phyloP scores from a whole-genome alignment of 2,888 invertebrate genomes.

The Neelides folsomi region DNA sequence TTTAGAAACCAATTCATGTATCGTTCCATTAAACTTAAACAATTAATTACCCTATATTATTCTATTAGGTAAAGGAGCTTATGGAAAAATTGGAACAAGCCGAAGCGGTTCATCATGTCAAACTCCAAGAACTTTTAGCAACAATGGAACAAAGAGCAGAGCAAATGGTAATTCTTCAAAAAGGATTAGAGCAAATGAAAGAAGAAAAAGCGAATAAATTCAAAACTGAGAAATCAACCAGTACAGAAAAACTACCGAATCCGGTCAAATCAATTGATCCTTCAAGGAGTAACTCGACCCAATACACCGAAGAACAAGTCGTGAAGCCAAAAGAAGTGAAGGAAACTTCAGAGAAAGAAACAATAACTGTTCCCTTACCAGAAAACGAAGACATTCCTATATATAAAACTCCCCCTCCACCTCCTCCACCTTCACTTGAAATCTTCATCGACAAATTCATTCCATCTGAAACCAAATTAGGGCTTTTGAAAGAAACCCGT shows the following conservation, averaged over 20 bases:
- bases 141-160: conserved; percentile 19
- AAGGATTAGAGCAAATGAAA: conserved; percentile 14
- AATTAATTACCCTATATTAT: too few relatives aligned
- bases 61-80: conserved; percentile 8
- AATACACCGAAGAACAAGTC: too few relatives aligned
- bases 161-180: conserved; percentile 20
- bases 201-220: conserved; percentile 6
- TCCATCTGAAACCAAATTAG: not conserved
- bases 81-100: conserved; percentile 16
- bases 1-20: too few relatives aligned
- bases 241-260: too few relatives aligned
- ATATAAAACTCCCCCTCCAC: not conserved
- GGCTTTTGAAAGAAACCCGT: not conserved
- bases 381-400: not conserved
- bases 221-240: not conserved
- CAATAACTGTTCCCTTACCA: not conserved
- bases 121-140: conserved; percentile 21
- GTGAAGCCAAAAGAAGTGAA: too few relatives aligned
- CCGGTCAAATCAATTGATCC: too few relatives aligned
- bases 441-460: conserved; percentile 11
- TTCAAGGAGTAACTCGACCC: too few relatives aligned
- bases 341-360: too few relatives aligned
- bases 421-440: conserved; percentile 5
- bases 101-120: conserved; percentile 19
- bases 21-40: too few relatives aligned